These are phyloP conservation scores for Vicugna pacos DNA, from an alignment of 2,113 vertebrate species.

Conservation along the genomic window DNA sequence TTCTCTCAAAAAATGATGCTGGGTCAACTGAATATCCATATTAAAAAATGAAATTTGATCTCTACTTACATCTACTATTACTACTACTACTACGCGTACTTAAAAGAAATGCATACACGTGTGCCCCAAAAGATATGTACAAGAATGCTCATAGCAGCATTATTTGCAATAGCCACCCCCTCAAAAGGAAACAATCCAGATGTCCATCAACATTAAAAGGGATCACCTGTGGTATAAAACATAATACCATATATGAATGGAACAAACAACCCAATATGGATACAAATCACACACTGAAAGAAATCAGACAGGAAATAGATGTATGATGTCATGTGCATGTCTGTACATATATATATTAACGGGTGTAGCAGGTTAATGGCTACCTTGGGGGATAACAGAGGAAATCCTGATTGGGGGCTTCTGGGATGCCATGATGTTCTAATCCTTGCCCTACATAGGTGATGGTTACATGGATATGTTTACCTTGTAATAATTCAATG, in stretches of 20 bases:
- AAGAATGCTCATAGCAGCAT: not conserved
- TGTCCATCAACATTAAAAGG: not conserved
- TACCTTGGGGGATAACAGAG: not conserved
- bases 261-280: not conserved
- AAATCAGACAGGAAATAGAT: not conserved
- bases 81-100: not conserved
- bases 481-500: not conserved
- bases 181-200: not conserved
- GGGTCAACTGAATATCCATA: not conserved
- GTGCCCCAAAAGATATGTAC: not conserved
- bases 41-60: not conserved
- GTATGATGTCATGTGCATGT: not conserved
- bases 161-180: not conserved
- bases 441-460: not conserved
- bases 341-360: not conserved
- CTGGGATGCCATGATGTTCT: not conserved
- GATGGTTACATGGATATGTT: not conserved
- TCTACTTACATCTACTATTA: not conserved
- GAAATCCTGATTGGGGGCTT: not conserved
- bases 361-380: not conserved
- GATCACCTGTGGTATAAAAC: not conserved
- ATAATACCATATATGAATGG: not conserved
- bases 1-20: not conserved
- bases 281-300: not conserved
- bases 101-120: not conserved